Percentiles rank a stretch among this genome's conserved stretches.
These are phyloP conservation scores for Gasterosteus aculeatus DNA, from an alignment of 2,113 vertebrate genomes.

Conservation along the genomic window DNA sequence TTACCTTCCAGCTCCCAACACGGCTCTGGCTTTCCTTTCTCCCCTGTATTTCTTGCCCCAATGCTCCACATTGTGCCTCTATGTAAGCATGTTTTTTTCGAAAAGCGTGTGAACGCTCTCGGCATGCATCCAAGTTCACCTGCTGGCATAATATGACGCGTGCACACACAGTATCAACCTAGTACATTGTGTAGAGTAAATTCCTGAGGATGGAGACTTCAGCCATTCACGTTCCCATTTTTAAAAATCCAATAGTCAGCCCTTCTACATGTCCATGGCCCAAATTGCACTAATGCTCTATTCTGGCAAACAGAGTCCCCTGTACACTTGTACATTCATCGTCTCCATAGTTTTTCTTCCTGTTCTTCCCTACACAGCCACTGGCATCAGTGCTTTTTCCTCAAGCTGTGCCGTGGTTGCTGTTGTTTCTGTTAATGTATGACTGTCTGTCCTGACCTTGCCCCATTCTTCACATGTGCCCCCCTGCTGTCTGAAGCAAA, in stretches of 20 bases:
- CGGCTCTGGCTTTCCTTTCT: conserved; percentile 56
- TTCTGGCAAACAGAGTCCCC: conserved; percentile 36
- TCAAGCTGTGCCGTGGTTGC: conserved; percentile 12
- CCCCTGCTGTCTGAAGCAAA: conserved; percentile 9
- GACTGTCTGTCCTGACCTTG: conserved; percentile 10
- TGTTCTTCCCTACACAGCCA: neutral
- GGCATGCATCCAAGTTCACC: conserved; percentile 36
- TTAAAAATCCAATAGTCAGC: neutral
- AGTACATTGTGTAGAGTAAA: neutral
- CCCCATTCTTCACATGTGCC: conserved; percentile 21
- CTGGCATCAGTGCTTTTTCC: conserved; percentile 11
- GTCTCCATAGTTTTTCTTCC: conserved; percentile 6
- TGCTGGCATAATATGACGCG: conserved; percentile 32
- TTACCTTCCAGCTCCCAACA: conserved; percentile 62
- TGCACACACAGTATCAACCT: neutral
- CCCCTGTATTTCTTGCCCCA: conserved; percentile 32
- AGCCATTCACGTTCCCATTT: conserved; percentile 18
- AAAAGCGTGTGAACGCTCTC: conserved; percentile 36
- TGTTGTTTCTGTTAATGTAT: conserved; percentile 14
- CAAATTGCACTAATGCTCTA: conserved; percentile 37
- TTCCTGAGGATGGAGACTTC: neutral
- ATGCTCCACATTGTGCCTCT: conserved; percentile 41
- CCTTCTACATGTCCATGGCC: neutral
- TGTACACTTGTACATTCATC: conserved; percentile 3
- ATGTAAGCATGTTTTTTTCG: conserved; percentile 38